Evolutionary conservation across 2,888 invertebrate genomes (phyloP).

Genomic region (Neoscelio sp.): DNA sequence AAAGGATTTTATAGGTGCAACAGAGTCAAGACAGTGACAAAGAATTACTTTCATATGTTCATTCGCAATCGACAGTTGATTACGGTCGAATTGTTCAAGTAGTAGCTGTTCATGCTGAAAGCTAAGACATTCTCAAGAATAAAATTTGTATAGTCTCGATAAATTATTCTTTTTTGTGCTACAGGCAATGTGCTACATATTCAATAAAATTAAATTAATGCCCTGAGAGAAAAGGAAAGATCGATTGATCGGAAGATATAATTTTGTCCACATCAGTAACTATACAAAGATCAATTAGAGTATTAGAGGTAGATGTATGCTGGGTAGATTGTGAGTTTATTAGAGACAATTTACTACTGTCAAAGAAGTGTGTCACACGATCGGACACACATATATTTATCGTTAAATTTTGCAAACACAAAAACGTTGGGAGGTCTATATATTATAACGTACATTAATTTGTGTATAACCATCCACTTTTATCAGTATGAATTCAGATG

Average conservation of each 20-base stretch:
- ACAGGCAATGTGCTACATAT: too few species aligned
- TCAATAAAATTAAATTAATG: neutral
- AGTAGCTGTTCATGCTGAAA: too few species aligned
- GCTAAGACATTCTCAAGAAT: too few species aligned
- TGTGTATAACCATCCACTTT: neutral
- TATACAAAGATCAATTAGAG: constrained; percentile 1
- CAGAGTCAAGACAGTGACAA: too few species aligned
- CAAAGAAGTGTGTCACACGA: neutral
- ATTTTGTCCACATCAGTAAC: neutral
- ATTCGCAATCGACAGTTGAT: too few species aligned
- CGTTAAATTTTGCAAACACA: too few species aligned
- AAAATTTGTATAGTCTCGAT: too few species aligned
- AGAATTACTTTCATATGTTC: too few species aligned
- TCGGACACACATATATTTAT: neutral
- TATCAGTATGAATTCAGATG: neutral
- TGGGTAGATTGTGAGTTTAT: neutral
- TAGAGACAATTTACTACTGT: neutral
- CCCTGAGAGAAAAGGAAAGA: too few species aligned
- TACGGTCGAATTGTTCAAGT: too few species aligned
- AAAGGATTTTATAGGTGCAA: neutral
- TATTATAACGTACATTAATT: neutral
- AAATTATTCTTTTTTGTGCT: too few species aligned
- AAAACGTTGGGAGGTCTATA: neutral
- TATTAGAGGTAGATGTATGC: neutral
- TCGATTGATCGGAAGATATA: neutral